Percentiles rank a stretch among this genome's conserved stretches.
These are phyloP conservation scores for Agrotis clavis DNA, from an alignment of 2,888 invertebrate species.

Conservation along the genomic window DNA sequence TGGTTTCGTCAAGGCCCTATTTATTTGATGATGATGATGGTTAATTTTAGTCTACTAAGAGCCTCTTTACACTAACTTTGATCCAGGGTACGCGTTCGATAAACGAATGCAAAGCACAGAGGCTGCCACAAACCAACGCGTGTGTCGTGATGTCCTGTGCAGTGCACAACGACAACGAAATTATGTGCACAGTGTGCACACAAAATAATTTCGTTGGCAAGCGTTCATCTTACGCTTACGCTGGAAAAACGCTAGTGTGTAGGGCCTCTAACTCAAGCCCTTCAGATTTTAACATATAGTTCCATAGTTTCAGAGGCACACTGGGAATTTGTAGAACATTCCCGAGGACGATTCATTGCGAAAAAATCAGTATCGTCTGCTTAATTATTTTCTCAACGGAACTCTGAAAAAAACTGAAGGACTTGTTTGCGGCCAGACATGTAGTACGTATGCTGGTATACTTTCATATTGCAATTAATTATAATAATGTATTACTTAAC, in stretches of 20 bases:
- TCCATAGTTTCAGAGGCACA: constrained; percentile 29
- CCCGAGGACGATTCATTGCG: neutral
- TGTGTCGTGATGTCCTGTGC: too few species aligned
- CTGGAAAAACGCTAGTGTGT: too few species aligned
- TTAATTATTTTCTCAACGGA: neutral
- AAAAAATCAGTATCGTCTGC: neutral
- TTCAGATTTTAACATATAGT: constrained; percentile 13
- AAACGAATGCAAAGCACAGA: too few species aligned
- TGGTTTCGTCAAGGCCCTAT: neutral
- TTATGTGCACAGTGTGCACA: too few species aligned
- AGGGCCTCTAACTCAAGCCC: too few species aligned
- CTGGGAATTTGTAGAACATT: neutral
- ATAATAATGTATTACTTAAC: neutral
- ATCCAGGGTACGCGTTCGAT: too few species aligned
- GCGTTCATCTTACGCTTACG: too few species aligned
- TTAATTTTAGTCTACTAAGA: neutral
- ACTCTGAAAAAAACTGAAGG: constrained; percentile 2
- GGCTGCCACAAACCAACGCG: too few species aligned
- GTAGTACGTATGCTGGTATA: neutral
- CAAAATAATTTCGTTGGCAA: too few species aligned
- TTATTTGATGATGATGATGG: too few species aligned
- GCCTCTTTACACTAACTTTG: too few species aligned
- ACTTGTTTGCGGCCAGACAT: neutral
- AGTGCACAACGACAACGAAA: too few species aligned
- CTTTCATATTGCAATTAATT: neutral